A percentile compares a stretch with the other conserved stretches of the same genome.
These are phyloP conservation scores for Calcarius lapponicus DNA, from an alignment of 2,797 vertebrate species.

Conservation along the genomic window DNA sequence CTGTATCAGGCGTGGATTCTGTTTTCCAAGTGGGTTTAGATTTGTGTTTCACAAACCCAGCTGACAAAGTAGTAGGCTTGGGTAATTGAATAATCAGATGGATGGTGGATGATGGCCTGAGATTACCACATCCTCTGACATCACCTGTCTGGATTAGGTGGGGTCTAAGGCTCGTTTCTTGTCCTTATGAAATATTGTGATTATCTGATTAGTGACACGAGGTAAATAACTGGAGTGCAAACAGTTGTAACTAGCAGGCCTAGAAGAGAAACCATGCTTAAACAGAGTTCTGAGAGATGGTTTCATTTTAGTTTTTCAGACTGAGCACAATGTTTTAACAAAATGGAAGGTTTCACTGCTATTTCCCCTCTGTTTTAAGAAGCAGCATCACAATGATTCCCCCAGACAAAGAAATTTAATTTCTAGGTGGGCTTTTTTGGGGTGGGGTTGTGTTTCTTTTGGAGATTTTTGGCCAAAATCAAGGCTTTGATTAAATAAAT, in stretches of 20 bases:
- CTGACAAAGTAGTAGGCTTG: not conserved
- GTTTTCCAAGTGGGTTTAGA: not conserved
- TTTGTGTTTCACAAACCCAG: not conserved
- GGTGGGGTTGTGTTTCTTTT: fast-evolving
- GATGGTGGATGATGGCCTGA: not conserved
- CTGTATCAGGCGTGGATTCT: not conserved
- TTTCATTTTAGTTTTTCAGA: not conserved
- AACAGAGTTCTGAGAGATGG: not conserved
- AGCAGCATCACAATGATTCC: not conserved
- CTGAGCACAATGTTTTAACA: not conserved
- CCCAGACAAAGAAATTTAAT: not conserved
- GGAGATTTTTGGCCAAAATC: not conserved
- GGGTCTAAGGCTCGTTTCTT: not conserved
- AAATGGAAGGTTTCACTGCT: not conserved
- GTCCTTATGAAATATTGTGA: not conserved
- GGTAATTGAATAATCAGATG: constrained; percentile 16
- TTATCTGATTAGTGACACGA: constrained; percentile 1
- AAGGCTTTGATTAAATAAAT: not conserved
- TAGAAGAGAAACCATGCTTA: not conserved
- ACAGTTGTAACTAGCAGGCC: not conserved
- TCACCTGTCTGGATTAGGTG: constrained; percentile 52
- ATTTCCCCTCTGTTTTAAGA: not conserved
- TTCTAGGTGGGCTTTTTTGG: not conserved
- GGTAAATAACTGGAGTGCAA: constrained; percentile 12
- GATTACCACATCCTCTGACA: constrained; percentile 47